Base-by-base conservation (phyloP, 2,113 vertebrate species). In the Sterrhoptilus dennistouni region DNA sequence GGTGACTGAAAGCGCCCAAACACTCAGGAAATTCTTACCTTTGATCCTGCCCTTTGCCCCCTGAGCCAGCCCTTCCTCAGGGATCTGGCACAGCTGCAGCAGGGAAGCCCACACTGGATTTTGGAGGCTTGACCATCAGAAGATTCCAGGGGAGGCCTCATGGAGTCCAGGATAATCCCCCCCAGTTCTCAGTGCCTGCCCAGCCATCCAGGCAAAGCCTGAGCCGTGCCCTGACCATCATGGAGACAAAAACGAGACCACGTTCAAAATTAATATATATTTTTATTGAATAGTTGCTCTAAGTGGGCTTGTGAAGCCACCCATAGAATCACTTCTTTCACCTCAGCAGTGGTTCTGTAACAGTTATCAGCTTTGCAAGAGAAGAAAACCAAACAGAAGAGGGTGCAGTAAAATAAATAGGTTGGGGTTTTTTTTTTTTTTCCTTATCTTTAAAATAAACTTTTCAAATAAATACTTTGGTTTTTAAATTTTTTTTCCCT, bases 391-490 rank as follows among this genome's bases (percentile, higher is more conserved):
- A 33, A 96, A 96, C 68, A 90, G 75, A 94, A 96, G 83, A 93
- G 93, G 91, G 89, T 96, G 90, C 94, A 94, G 72, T 96, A 95
- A 96, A 97, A 97, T 97, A 97, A 97, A 97, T 97, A 97, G 84
- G 85, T 61, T 61, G 78, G 69, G 44, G 6, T 17, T 28, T 44
- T 90, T 93, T 85, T 94, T 38, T 38, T 38, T 44, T 91, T 93
- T 85, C 42, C 61, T 95, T 90, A 94, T 95, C 96, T 96, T 96
- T 96, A 97, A 97, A 97, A 97, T 97, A 97, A 97, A 96, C 66
- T 97, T 97, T 95, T 95, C 89, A 97, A 97, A 97, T 97, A 97
- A 97, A 97, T 97, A 97, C 83, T 95, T 96, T 95, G 93, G 74
- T 23, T 57, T 75, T 27, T 50, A 40, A 29, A 13, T 40, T 23